Conservation (phyloP, 1,140 invertebrate genomes). For the Procambarus virginalis region DNA sequence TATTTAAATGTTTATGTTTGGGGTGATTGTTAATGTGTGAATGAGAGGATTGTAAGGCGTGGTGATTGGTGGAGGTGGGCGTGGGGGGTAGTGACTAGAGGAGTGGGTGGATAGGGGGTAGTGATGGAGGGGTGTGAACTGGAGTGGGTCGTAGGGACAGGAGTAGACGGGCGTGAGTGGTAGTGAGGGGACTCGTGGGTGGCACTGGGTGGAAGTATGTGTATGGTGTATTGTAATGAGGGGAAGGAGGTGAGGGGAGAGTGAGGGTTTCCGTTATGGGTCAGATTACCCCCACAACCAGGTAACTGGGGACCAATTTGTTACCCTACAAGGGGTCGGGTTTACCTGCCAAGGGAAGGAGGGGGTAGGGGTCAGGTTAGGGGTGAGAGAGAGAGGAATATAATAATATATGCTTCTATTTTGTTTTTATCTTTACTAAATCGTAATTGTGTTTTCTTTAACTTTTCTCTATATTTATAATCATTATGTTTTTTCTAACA, state of each 20-base stretch:
- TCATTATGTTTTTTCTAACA: too few species aligned
- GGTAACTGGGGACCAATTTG: conserved; percentile 22
- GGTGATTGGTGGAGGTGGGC: too few species aligned
- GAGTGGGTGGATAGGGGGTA: too few species aligned
- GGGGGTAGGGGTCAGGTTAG: neutral
- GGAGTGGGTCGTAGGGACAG: neutral
- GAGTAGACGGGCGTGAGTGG: neutral
- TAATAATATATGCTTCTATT: too few species aligned
- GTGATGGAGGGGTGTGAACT: too few species aligned
- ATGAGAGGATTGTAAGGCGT: too few species aligned
- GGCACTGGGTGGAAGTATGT: neutral
- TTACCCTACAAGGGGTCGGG: neutral
- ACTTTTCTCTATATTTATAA: neutral
- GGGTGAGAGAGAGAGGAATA: neutral
- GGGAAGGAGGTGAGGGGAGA: neutral
- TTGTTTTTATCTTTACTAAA: too few species aligned
- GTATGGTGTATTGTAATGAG: neutral
- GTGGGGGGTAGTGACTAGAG: too few species aligned
- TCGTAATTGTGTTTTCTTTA: neutral
- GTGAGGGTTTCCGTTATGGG: neutral
- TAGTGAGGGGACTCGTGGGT: neutral
- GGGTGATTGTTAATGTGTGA: too few species aligned
- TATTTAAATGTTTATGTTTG: too few species aligned
- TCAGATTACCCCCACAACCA: neutral
- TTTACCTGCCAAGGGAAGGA: neutral